Evolutionary conservation across 2,113 vertebrate genomes (phyloP), one percentile per base, ranked within the genome.

Genomic region (Syngnathus floridae): DNA sequence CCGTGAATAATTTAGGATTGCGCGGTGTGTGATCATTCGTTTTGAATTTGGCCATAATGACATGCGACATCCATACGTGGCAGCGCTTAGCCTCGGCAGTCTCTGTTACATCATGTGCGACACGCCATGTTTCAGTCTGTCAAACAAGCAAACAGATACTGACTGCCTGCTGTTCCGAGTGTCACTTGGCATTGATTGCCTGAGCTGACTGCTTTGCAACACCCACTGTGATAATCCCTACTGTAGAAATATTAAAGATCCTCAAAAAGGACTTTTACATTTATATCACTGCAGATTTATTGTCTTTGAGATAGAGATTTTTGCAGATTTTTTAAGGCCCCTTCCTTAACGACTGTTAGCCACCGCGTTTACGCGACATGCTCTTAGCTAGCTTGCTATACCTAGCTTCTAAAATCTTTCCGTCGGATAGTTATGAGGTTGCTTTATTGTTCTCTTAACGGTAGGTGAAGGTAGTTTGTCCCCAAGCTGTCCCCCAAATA

Each of bases 171-270:
- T 72, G 75, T 36, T 82, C 19, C 49, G 67, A 72, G 14, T 64
- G 65, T 72, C 67, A 65, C 67, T 38, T 64, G 68, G 62, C 11
- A 56, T 14, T 67, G 76, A 72, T 71, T 69, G 51, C 19, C 1
- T 5, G 46, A 43, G 21, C 11, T 16, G 45, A 46, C 62, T 66
- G 60, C 66, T 83, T 81, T 85, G 72, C 75, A 78, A 70, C 41
- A 62, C 55, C 45, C 65, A 64, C 76, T 78, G 60, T 62, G 71
- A 76, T 78, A 74, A 74, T 64, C 69, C 55, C 26, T 43, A 72
- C 35, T 11, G 14, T 54, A 64, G 68, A 51, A 75, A 80, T 73
- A 76, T 70, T 64, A 64, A 78, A 75, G 49, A 72, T 58, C 7
- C 51, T 68, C 41, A 11, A 66, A 56, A 61, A 35, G 61, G 69